Conservation (phyloP, 2,888 invertebrate species). For the Amblyjoppa proteus region DNA sequence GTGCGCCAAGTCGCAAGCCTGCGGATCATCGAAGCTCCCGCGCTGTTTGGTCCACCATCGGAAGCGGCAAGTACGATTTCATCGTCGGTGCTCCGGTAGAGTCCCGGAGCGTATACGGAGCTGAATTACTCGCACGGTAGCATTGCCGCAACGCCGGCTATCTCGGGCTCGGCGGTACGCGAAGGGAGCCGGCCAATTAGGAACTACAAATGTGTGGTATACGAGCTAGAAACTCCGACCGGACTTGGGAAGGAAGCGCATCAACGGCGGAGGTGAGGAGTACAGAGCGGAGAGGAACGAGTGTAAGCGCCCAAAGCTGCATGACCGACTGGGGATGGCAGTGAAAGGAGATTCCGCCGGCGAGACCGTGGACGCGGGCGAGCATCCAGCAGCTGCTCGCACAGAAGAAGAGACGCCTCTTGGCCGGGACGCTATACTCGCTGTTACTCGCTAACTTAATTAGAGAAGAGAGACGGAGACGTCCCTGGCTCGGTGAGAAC, state of each 20-base stretch:
- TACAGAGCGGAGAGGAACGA: neutral
- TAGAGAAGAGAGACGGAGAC: slow-evolving; percentile 62
- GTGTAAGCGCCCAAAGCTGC: neutral
- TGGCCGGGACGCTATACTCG: slow-evolving; percentile 29
- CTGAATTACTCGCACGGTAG: neutral
- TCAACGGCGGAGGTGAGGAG: slow-evolving; percentile 34
- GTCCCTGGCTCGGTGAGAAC: slow-evolving; percentile 58
- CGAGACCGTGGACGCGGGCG: slow-evolving; percentile 47
- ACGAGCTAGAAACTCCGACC: slow-evolving; percentile 41
- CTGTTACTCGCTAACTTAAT: slow-evolving; percentile 70
- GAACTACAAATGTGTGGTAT: slow-evolving; percentile 40
- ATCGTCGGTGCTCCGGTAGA: neutral
- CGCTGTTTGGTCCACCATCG: neutral
- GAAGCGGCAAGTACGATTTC: slow-evolving; percentile 7
- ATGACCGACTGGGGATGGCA: neutral
- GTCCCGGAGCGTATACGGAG: neutral
- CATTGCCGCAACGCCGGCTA: neutral
- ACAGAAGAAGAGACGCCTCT: slow-evolving; percentile 49
- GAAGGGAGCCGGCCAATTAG: slow-evolving; percentile 46
- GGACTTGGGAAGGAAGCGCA: slow-evolving; percentile 40
- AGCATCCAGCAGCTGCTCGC: slow-evolving; percentile 22
- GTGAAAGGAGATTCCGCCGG: slow-evolving; percentile 64
- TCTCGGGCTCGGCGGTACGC: slow-evolving; percentile 1
- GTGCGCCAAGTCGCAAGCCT: too few species aligned
- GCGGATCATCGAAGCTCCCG: neutral